Base-by-base conservation (phyloP, 2,888 invertebrate species). In the Marasmarcha lunaedactyla region DNA sequence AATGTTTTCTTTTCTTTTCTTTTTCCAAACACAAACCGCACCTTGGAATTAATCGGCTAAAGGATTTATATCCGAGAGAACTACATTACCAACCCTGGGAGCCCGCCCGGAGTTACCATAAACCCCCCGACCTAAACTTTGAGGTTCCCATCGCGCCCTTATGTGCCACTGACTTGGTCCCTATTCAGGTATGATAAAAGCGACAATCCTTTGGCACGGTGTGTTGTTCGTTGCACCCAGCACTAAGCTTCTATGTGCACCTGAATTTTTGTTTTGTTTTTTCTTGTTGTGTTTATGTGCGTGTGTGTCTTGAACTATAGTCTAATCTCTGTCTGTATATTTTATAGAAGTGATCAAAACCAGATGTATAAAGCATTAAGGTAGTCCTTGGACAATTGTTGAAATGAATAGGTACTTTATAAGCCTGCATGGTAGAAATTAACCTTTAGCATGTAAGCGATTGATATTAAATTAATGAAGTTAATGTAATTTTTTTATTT, bases 71-170 rank as follows among this genome's bases (percentile, higher is more conserved):
- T 81, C 76, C 79, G 78, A 74, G 77, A 76, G 78, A 81, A 72
- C 76, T 56, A 46, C 66, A 89, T 85, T 89, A 88, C 81, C 89
- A 89, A 78, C 88, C 87, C 52, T 89, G 89, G 89, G 88, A 89
- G 78, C 87, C 87, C 66, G 84, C 86, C 58, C 81, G 87, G 69
- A 81, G 79, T 72, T 81, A 81, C 72, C 81, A 77, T 73, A 84
- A 83, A 71, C 83, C 83, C 67, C 84, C 83, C 58, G 83, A 84
- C 63, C 77, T 84, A 72, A 78, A 73, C 67, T 84, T 84, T 76
- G 79, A 81, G 52, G 79, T 77, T 62, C 66, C 76, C 64, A 59
- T 67, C 59, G 71, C 78, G 69, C 76, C 86, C 67, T 51, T 76
- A 52, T 77, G 79, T 77, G 71, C 66, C 72, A 81, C 78, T 51